Evolutionary conservation across 2,888 invertebrate genomes (phyloP).

Genomic region (Cyclophora punctaria): DNA sequence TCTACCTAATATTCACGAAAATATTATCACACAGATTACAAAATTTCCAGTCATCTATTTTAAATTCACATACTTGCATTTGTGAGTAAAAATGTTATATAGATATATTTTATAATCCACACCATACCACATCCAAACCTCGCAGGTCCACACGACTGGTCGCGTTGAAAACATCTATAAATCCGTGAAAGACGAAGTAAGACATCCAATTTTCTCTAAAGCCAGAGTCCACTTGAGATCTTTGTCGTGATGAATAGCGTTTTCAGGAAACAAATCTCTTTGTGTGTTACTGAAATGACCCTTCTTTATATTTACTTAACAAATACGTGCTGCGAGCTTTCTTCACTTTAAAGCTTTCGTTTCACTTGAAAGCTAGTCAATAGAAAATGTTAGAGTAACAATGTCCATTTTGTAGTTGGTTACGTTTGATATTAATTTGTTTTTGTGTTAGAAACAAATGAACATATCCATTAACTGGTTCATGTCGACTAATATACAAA

Average conservation of each 20-base stretch:
- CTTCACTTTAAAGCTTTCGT: no score
- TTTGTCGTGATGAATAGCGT: slow-evolving; percentile 63
- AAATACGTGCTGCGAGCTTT: slow-evolving; percentile 1
- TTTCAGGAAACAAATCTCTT: slow-evolving; percentile 58
- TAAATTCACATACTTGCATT: no score
- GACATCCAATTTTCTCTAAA: slow-evolving; percentile 71
- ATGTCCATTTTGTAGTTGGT: no score
- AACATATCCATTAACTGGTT: no score
- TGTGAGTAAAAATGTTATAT: no score
- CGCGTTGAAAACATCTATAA: slow-evolving; percentile 52
- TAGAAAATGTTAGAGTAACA: no score
- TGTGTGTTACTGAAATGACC: slow-evolving; percentile 46
- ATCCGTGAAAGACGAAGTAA: slow-evolving; percentile 52
- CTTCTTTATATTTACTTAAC: slow-evolving; percentile 39
- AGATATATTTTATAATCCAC: not conserved
- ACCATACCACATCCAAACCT: slow-evolving; percentile 16
- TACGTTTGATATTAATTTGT: no score
- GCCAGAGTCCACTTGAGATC: slow-evolving; percentile 63
- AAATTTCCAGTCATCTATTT: not conserved
- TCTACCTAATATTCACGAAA: no score
- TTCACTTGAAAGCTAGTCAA: no score
- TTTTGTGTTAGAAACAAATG: no score
- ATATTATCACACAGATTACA: no score
- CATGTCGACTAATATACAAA: no score
- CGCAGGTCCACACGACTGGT: slow-evolving; percentile 12